Conservation (phyloP, 1,140 invertebrate genomes). For the Diorhabda elongata region DNA sequence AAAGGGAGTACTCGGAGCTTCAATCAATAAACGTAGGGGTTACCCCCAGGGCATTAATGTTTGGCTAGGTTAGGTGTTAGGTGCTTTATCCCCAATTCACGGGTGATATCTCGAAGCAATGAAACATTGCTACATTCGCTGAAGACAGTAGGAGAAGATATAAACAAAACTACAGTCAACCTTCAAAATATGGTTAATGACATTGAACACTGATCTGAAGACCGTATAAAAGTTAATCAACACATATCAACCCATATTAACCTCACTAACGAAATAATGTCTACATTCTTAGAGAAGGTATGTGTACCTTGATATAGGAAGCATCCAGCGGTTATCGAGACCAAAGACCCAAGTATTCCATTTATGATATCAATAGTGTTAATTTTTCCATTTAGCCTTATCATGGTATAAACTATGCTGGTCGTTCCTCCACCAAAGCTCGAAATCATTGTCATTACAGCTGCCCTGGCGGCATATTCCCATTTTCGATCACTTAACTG, state of each 20-base stretch:
- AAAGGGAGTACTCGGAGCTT: too few relatives aligned
- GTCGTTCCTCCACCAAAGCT: slow-evolving; percentile 83
- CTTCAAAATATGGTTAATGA: not conserved
- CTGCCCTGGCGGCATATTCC: slow-evolving; percentile 84
- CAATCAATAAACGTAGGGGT: too few relatives aligned
- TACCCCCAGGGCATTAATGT: too few relatives aligned
- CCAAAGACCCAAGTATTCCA: slow-evolving; percentile 80
- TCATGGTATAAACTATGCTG: slow-evolving; percentile 64
- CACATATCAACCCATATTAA: not conserved
- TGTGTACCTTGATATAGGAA: slow-evolving; percentile 65
- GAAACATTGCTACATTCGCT: too few relatives aligned
- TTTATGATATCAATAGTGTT: slow-evolving; percentile 86
- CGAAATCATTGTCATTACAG: slow-evolving; percentile 83
- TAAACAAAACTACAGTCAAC: not conserved
- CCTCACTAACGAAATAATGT: not conserved
- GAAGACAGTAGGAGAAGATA: too few relatives aligned
- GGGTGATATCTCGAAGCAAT: too few relatives aligned
- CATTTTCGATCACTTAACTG: slow-evolving; percentile 69
- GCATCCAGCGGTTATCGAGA: slow-evolving; percentile 88
- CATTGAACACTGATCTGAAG: not conserved
- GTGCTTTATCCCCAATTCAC: too few relatives aligned
- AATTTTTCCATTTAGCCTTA: slow-evolving; percentile 67
- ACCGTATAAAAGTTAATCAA: not conserved
- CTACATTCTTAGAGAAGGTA: too few relatives aligned
- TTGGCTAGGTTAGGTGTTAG: too few relatives aligned